Evolutionary conservation across 2,797 vertebrate species (phyloP), one percentile per base, ranked within the genome.

Genomic region (Eurystomus glaucurus): DNA sequence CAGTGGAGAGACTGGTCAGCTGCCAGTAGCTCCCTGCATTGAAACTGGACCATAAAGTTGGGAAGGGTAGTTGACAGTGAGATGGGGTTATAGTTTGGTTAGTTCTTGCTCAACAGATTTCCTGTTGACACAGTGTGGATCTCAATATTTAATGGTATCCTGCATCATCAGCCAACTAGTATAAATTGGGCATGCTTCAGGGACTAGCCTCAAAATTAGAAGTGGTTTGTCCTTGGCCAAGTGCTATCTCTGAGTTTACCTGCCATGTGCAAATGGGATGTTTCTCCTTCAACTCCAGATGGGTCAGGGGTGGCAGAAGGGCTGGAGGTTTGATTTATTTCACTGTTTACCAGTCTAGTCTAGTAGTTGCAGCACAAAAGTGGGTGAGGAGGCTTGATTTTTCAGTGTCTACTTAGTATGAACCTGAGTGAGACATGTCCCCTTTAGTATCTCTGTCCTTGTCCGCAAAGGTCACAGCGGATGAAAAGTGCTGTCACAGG

Each of bases 101-200:
- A 84, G 70, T 52, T 91, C 51, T 96, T 97, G 74, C 84, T 87
- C 89, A 94, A 91, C 77, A 54, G 20, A 76, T 77, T 90, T 95
- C 91, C 75, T 96, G 71, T 85, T 95, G 78, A 93, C 83, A 72
- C 31, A 70, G 14, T 2, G 14, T 70, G 43, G 64, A 54, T 57
- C 12, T 71, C 41, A 22, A 13, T 93, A 50, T 91, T 72, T 85
- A 52, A 62, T 62, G 31, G 28, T 51, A 90, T 68, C 50, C 68
- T 51, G 33, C 37, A 45, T 64, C 25, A 41, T 55, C 37, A 64
- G 68, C 41, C 72, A 78, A 8, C 33, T 57, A 26, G n/a, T 69
- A 22, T 68, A 54, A 95, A 54, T 57, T 50, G 13, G 26, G 23
- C 13, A 15, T 58, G 57, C 37, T 83, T 48, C 6, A 7, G 51